Evolutionary conservation across 2,888 invertebrate genomes (phyloP).

Genomic region (Entomobrya multifasciata): DNA sequence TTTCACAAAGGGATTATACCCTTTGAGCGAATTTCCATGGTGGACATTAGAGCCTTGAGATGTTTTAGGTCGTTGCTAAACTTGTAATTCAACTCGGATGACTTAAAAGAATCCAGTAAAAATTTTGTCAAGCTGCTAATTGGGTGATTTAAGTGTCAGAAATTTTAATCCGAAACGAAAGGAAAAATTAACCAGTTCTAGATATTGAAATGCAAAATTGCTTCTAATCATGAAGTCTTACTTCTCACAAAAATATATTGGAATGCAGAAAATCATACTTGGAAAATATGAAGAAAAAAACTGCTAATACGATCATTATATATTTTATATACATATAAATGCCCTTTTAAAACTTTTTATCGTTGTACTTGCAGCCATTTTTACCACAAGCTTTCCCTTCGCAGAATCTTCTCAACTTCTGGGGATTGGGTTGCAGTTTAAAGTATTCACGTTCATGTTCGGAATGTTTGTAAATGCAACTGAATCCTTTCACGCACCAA

Average conservation of each 20-base stretch:
- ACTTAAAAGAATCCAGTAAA: slow-evolving; percentile 95
- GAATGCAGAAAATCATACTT: too few species aligned
- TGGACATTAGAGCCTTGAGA: slow-evolving; percentile 85
- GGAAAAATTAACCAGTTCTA: too few species aligned
- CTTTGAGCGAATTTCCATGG: slow-evolving; percentile 86
- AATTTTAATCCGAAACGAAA: too few species aligned
- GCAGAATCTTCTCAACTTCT: background rate
- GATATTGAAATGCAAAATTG: too few species aligned
- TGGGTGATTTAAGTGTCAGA: slow-evolving; percentile 84
- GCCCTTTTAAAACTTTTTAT: too few species aligned
- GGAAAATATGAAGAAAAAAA: too few species aligned
- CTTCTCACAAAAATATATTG: too few species aligned
- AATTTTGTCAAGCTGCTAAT: slow-evolving; percentile 87
- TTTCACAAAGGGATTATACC: slow-evolving; percentile 84
- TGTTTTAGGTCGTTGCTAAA: slow-evolving; percentile 90
- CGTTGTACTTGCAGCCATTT: background rate
- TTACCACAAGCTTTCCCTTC: background rate
- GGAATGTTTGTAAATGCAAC: background rate
- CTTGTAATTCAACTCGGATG: slow-evolving; percentile 91
- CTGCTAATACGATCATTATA: too few species aligned
- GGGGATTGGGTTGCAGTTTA: background rate
- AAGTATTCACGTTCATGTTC: background rate
- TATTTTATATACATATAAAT: too few species aligned
- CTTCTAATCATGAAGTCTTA: too few species aligned
- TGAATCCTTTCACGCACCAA: background rate